These are phyloP conservation scores for zebrafish (Danio rerio) DNA, from an alignment of 2,113 vertebrate species.

Conservation along the genomic window DNA sequence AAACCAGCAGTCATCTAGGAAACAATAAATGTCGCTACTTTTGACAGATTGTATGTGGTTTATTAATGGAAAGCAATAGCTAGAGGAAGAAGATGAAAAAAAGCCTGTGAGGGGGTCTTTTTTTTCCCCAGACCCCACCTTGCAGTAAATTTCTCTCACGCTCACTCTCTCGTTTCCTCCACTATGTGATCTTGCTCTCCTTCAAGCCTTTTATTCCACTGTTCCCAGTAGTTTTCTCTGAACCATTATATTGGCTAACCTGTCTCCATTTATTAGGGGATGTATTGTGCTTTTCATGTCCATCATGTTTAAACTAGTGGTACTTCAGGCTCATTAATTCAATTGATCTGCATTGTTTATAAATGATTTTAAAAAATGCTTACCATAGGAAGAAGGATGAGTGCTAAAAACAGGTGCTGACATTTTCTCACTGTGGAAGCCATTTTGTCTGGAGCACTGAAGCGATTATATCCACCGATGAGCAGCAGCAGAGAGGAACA, in stretches of 20 bases:
- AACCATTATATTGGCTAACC: background rate
- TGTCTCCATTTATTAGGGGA: background rate
- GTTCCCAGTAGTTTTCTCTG: constrained; percentile 11
- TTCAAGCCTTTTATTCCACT: background rate
- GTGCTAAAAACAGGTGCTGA: constrained; percentile 32
- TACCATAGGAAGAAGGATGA: constrained; percentile 50
- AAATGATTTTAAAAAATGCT: background rate
- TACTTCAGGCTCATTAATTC: background rate
- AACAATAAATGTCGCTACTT: constrained; percentile 1
- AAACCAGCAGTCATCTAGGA: constrained; percentile 23
- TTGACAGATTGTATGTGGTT: constrained; percentile 23
- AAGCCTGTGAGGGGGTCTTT: background rate
- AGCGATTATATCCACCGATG: background rate
- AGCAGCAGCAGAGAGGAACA: constrained; percentile 17
- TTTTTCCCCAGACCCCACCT: background rate
- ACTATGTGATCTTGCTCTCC: background rate
- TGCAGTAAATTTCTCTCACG: background rate
- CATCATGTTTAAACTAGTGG: background rate
- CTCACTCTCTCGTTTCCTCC: background rate
- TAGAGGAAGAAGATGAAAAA: background rate
- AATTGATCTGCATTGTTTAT: constrained; percentile 7
- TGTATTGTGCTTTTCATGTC: background rate
- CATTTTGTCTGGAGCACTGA: constrained; percentile 44
- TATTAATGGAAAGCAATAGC: constrained; percentile 19
- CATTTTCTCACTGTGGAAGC: constrained; percentile 44